Base-by-base conservation (phyloP, 2,113 vertebrate species). In the Dipodomys merriami region DNA sequence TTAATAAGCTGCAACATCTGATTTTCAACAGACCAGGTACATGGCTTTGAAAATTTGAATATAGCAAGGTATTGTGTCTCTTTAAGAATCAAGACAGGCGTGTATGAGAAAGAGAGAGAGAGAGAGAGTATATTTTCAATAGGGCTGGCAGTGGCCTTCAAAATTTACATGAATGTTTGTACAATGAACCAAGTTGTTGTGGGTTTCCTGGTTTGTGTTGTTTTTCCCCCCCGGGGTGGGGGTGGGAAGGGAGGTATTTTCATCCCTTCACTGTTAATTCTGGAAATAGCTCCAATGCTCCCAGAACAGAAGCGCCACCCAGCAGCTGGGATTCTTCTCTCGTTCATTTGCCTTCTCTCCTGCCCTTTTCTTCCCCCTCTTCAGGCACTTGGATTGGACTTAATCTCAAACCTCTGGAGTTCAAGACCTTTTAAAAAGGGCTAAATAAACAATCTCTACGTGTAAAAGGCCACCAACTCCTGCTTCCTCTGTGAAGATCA, bases 231-330 rank as follows among this genome's bases (percentile, higher is more conserved):
- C 60, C 4, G 1, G 18, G 7, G 60, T 90, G 79, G 71, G 85
- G 81, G 73, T 96, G 95, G 89, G 89, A 84, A 73, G 57, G 82
- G 33, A n/a, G 94, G 85, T 88, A 62, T 96, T 98, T 97, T 97
- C 95, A 95, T 91, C 96, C 95, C 25, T 93, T 84, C 90, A 93
- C 97, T 97, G 95, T 90, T 77, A 72, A 71, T 94, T 98, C 98
- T 99, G 98, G 98, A 99, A 99, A 99, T 99, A 99, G 98, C 98
- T 98, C 97, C 96, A 96, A 98, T 97, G 98, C 96, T 88, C 95
- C 79, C 97, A 85, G 98, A 87, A 97, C 90, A 74, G 98, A 97
- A 98, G 97, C 97, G 95, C 96, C 97, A 98, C 97, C 97, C 98
- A 97, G 98, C 97, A 98, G 98, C 97, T 97, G 98, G 97, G 97